Percentiles rank a stretch among this genome's conserved stretches.
These are phyloP conservation scores for Aethina tumida DNA, from an alignment of 1,140 invertebrate species.

Conservation along the genomic window DNA sequence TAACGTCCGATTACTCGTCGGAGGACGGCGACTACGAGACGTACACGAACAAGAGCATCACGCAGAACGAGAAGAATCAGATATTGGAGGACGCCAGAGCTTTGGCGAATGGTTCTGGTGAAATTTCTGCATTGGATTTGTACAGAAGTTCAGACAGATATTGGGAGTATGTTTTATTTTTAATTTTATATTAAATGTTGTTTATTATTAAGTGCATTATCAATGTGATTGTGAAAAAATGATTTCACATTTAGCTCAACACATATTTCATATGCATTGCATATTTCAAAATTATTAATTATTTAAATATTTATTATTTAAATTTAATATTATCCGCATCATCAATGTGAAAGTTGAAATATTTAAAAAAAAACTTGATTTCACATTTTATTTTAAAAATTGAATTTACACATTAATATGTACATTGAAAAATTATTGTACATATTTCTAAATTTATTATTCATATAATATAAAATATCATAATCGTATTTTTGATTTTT, in stretches of 20 bases:
- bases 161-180: slow-evolving; percentile 63
- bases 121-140: slow-evolving; percentile 34
- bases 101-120: slow-evolving; percentile 14
- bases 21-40: slow-evolving; percentile 37
- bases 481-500: no score
- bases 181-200: no score
- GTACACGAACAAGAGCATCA: slow-evolving; percentile 17
- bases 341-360: neutral
- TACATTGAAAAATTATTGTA: no score
- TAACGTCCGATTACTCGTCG: slow-evolving; percentile 44
- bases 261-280: no score
- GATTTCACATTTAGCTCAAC: no score
- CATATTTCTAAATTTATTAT: no score
- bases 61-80: slow-evolving; percentile 26
- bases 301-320: neutral
- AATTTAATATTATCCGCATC: neutral
- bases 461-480: no score
- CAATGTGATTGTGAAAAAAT: no score
- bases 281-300: no score
- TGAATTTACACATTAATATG: no score
- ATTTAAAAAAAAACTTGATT: neutral
- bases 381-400: no score
- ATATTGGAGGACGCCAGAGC: slow-evolving; percentile 22
- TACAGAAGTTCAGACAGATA: slow-evolving; percentile 54
- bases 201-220: no score